Percentiles rank a stretch among this genome's conserved stretches.
Evolutionary conservation across 2,113 vertebrate species (phyloP).

Genomic region (Corythornis madagascariensis): DNA sequence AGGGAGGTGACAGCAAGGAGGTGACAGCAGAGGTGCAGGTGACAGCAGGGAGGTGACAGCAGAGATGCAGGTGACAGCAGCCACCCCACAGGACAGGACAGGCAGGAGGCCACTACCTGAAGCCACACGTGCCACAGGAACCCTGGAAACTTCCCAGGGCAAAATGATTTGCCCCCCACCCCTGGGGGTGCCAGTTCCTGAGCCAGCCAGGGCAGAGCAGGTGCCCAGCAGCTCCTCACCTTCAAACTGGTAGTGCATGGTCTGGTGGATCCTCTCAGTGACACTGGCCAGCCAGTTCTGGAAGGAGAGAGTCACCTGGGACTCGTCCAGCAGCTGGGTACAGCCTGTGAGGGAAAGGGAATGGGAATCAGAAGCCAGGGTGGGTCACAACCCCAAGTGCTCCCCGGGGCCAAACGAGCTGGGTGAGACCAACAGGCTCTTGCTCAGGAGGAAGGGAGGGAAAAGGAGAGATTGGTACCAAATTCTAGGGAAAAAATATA

Average conservation of each 20-base stretch:
- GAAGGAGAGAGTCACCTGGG: constrained; percentile 84
- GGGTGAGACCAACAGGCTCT: no score
- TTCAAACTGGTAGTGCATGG: constrained; percentile 93
- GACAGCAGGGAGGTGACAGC: no score
- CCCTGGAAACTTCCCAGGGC: neutral
- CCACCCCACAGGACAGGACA: neutral
- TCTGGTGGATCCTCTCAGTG: constrained; percentile 91
- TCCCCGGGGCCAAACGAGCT: no score
- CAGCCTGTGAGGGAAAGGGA: constrained; percentile 66
- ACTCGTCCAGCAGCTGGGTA: constrained; percentile 83
- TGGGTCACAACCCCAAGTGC: neutral
- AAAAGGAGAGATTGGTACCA: neutral
- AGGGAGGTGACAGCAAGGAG: no score
- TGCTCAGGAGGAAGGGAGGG: no score
- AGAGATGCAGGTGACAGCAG: neutral
- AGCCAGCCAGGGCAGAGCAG: accelerated
- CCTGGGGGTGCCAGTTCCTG: neutral
- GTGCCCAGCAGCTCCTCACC: constrained; percentile 70
- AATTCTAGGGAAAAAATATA: neutral
- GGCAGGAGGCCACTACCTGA: neutral
- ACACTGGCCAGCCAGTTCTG: constrained; percentile 89
- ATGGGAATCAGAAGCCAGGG: neutral
- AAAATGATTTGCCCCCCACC: neutral
- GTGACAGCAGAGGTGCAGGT: neutral
- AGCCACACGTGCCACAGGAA: neutral